Conservation (phyloP, 2,888 invertebrate genomes). For the Microchrysa polita region DNA sequence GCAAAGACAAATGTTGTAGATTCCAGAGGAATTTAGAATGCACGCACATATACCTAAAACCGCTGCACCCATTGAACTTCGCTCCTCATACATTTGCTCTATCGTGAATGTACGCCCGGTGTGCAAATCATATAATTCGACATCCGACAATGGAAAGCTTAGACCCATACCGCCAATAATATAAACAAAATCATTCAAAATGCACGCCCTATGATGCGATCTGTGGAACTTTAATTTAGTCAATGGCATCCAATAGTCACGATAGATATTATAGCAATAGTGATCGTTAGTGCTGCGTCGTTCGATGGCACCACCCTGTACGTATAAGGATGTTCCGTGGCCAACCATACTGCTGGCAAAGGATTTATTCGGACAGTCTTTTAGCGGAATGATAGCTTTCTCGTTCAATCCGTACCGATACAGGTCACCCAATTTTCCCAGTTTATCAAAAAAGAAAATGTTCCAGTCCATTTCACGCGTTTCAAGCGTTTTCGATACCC, state of each 20-base stretch:
- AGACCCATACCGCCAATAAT: conserved; percentile 56
- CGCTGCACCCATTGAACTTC: conserved; percentile 57
- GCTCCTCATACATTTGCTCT: conserved; percentile 55
- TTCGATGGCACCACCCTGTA: conserved; percentile 54
- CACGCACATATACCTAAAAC: conserved; percentile 50
- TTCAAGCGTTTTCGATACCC: conserved; percentile 53
- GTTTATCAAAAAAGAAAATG: conserved; percentile 57
- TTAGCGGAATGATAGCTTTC: conserved; percentile 52
- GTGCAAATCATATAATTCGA: conserved; percentile 55
- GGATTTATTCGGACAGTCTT: conserved; percentile 54
- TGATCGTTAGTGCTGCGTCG: conserved; percentile 44
- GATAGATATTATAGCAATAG: conserved; percentile 56
- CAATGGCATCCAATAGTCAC: conserved; percentile 55
- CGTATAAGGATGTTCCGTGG: conserved; percentile 55
- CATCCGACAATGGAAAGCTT: conserved; percentile 52
- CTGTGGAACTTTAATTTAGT: conserved; percentile 53
- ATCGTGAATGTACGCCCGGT: conserved; percentile 53
- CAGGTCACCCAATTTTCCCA: conserved; percentile 55
- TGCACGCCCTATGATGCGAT: conserved; percentile 57
- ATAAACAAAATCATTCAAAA: conserved; percentile 55
- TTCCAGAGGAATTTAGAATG: background rate
- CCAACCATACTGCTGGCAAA: conserved; percentile 56
- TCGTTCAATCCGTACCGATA: conserved; percentile 53
- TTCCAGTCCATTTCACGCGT: conserved; percentile 52
- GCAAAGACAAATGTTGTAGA: background rate